Evolutionary conservation across 2,113 vertebrate species (phyloP), one percentile per base, ranked within the genome.

Genomic region (Excalfactoria chinensis): DNA sequence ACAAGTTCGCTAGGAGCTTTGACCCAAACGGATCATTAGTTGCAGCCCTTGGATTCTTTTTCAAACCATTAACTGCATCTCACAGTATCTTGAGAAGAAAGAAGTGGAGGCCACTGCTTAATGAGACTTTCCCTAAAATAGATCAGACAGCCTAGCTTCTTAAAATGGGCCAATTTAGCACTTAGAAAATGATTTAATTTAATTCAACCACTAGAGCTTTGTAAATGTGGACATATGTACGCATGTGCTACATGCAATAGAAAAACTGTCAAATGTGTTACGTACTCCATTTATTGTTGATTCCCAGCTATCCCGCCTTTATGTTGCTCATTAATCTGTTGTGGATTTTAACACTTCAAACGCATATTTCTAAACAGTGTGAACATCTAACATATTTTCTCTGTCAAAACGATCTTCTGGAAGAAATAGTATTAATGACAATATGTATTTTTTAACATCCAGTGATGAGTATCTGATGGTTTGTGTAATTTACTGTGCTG

Each of bases 61-160:
- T 95, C 87, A 91, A 94, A 59, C 95, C 93, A 35, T 97, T 97
- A 97, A 94, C 77, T 94, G 63, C 9, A 9, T 71, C 88, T 96
- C 86, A 44, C 2, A 7, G 83, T 91, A 91, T 94, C 91, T 95
- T 94, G 85, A 91, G 83, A 80, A 72, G 44, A 93, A 88, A 85
- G 75, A 93, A 95, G 88, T 58, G 43, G 66, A 86, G 82, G 55
- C 26, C 81, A 59, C 55, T 85, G 60, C 87, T 94, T 97, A 97
- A 97, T 96, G 96, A 97, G 86, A 70, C 56, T 96, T 97, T 95
- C 82, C 94, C 95, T 94, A 91, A 95, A 94, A 93, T 37, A 94
- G 87, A 90, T 97, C 89, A 92, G 69, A 92, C 51, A 67, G 41
- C 9, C 4, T 53, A 35, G 83, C 67, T 97, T 91, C 89, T 90